Conservation (phyloP, 2,888 invertebrate species). For the Microdon myrmicae region DNA sequence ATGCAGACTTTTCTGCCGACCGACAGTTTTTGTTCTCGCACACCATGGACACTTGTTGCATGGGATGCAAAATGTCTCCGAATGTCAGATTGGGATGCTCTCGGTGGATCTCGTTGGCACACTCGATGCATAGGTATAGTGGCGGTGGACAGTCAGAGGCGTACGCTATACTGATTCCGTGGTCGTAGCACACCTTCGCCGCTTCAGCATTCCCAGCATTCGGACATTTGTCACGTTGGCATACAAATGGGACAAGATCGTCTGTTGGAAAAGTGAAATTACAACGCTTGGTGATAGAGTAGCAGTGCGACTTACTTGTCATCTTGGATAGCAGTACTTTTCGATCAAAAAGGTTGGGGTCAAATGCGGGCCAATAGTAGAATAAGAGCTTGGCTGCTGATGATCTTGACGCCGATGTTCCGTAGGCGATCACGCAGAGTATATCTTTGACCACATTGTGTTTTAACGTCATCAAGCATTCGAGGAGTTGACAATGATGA, state of each 20-base stretch:
- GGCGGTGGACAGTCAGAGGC: constrained; percentile 92
- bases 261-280: constrained; percentile 67
- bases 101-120: constrained; percentile 90
- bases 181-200: constrained; percentile 94
- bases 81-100: constrained; percentile 87
- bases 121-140: constrained; percentile 94
- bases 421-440: constrained; percentile 95
- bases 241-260: constrained; percentile 82
- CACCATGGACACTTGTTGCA: constrained; percentile 93
- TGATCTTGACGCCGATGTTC: constrained; percentile 91
- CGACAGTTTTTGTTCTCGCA: constrained; percentile 99
- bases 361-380: constrained; percentile 99
- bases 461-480: constrained; percentile 95
- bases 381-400: constrained; percentile 96
- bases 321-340: constrained; percentile 88
- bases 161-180: constrained; percentile 87
- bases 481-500: constrained; percentile 95
- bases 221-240: constrained; percentile 92
- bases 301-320: constrained; percentile 74
- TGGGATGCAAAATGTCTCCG: constrained; percentile 89
- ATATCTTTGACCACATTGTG: constrained; percentile 91
- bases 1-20: constrained; percentile 88
- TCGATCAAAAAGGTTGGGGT: constrained; percentile 91
- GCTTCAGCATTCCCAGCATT: constrained; percentile 87
- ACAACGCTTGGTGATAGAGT: not conserved